Evolutionary conservation across 2,797 vertebrate genomes (phyloP), one percentile per base, ranked within the genome.

Genomic region (Erethizon dorsatum): DNA sequence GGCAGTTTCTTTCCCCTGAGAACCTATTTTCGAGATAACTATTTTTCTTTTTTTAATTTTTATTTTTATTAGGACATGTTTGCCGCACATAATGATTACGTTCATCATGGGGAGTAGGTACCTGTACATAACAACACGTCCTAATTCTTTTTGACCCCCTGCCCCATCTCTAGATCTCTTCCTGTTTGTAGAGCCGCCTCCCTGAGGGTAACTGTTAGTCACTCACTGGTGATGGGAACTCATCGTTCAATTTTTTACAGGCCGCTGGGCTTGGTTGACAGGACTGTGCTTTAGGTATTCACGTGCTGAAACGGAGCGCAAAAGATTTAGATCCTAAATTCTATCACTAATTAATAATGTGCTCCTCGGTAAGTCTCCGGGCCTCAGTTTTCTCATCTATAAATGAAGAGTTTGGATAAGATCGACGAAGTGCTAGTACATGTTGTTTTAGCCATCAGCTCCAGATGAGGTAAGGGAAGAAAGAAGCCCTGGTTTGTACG

Each of bases 251-350:
- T 11, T 61, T 47, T 82, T 69, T 22, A 13, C 26, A 69, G 61
- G 50, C n/a, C 57, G 41, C 67, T 61, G 4, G 63, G 45, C 18
- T 20, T 28, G 37, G 41, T 8, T 69, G 52, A 57, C 24, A 59
- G 37, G 59, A 14, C 22, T 82, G 10, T 41, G 12, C 52, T 86
- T 91, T 79, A 69, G 12, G 5, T 33, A 18, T 37, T 17, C 15
- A 47, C 31, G 71, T 13, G 10, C 6, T 37, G 33, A 73, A 69
- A 54, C 9, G 33, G n/a, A 28, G 65, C 14, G 13, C 37, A 71
- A 65, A 92, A 65, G 50, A 45, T 75, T 14, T 85, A 31, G 26
- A 15, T 50, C 90, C 80, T 80, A 77, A 75, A 88, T 92, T 83
- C 84, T 89, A 87, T 56, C 20, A 28, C n/a, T 82, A 80, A 86